These are phyloP conservation scores for Phoxinus dragarum DNA, from an alignment of 2,797 vertebrate species.

Conservation along the genomic window DNA sequence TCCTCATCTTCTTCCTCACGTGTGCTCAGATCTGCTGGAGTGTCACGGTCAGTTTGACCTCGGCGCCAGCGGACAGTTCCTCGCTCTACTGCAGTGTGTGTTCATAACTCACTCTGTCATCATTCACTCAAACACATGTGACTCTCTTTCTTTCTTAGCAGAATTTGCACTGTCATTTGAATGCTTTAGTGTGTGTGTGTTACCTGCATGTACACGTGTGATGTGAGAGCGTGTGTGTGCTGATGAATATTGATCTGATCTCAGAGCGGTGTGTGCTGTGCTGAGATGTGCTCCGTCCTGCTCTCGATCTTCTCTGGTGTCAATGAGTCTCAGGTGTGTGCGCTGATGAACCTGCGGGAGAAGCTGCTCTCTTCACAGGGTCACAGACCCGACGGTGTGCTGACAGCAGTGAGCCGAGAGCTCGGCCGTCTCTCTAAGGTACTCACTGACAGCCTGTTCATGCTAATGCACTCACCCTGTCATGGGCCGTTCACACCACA, in stretches of 20 bases:
- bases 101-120: no score
- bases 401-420: slow-evolving; percentile 73
- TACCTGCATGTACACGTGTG: background rate
- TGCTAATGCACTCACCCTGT: no score
- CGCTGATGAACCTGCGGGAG: slow-evolving; percentile 80
- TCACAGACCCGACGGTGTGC: slow-evolving; percentile 68
- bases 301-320: slow-evolving; percentile 72
- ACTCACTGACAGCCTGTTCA: slow-evolving; percentile 38
- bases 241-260: background rate
- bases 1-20: slow-evolving; percentile 73
- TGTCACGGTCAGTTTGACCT: slow-evolving; percentile 80
- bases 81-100: slow-evolving; percentile 87
- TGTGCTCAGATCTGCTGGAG: slow-evolving; percentile 84
- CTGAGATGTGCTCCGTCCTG: slow-evolving; percentile 76
- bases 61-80: slow-evolving; percentile 78
- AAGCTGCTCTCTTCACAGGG: slow-evolving; percentile 69
- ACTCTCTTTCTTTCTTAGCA: no score
- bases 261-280: slow-evolving; percentile 79
- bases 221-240: background rate
- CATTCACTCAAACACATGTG: no score
- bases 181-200: background rate
- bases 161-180: background rate
- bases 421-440: slow-evolving; percentile 81
- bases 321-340: slow-evolving; percentile 81
- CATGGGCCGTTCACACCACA: no score